Evolutionary conservation across 2,113 vertebrate species (phyloP), one percentile per base, ranked within the genome.

Genomic region (Sapayoa aenigma): DNA sequence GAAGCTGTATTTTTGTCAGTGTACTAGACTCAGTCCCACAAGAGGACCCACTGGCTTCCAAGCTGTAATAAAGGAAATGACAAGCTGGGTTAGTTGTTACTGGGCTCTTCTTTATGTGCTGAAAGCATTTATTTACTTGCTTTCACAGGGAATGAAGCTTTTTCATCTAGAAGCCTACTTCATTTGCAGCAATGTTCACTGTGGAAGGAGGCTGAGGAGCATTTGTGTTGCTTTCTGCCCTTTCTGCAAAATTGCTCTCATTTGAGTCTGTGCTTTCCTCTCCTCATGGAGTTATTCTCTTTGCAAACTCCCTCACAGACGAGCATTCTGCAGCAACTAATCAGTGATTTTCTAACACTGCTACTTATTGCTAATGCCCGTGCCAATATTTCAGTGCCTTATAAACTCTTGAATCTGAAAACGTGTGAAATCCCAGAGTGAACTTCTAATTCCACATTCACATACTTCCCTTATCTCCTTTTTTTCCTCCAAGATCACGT

Each of bases 51-150:
- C 23, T 47, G 58, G 11, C 46, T 94, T 85, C 80, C 62, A 69
- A 73, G n/a, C 56, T 71, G 23, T 58, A 89, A 79, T 73, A 94
- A 91, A 92, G 68, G 73, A 92, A 92, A 85, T 89, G 60, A 78
- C 76, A 94, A 46, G 84, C 39, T 87, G 52, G 25, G 53, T 89
- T 94, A 56, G 37, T 19, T 81, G 84, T 65, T 84, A 14, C 35
- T 58, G 52, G 33, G 52, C 28, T 89, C 30, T 77, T 85, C 28
- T 86, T 85, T 84, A 46, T 52, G 24, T 77, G 50, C 47, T 67
- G 65, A 84, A 93, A 71, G 24, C 30, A 55, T 92, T 63, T 79
- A 60, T 84, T 93, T 86, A 18, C 58, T 83, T 89, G 19, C 30
- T 84, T 93, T 92, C 67, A 72, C 33, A n/a, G 27, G 76, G 46